These are phyloP conservation scores for Cataglyphis cursor DNA, from an alignment of 2,888 invertebrate genomes.

Conservation along the genomic window DNA sequence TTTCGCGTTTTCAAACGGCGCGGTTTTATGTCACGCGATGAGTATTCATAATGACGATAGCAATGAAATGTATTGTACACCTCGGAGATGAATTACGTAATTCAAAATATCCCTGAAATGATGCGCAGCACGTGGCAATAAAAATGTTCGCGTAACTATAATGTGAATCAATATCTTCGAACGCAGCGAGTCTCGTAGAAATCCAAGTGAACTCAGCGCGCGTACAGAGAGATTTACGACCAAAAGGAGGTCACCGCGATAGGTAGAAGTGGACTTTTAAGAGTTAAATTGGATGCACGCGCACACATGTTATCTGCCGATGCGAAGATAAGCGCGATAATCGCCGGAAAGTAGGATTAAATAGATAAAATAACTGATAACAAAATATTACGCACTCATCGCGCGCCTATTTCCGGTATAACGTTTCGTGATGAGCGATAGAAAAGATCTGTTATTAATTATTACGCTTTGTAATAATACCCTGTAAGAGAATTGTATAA, in stretches of 20 bases:
- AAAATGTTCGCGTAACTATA: not conserved
- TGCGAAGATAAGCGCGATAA: conserved; percentile 10
- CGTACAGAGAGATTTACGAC: conserved; percentile 7
- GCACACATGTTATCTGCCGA: not conserved
- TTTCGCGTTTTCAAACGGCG: not conserved
- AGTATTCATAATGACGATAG: conserved; percentile 9
- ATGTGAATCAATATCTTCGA: conserved; percentile 20
- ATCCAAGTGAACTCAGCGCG: conserved; percentile 8
- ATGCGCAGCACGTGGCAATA: not conserved
- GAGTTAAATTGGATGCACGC: conserved; percentile 35
- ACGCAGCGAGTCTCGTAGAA: not conserved
- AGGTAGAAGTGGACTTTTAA: conserved; percentile 33
- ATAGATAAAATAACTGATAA: not conserved
- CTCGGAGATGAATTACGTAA: conserved; percentile 15
- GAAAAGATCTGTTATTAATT: conserved; percentile 8
- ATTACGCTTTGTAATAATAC: conserved; percentile 2
- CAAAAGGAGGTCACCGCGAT: conserved; percentile 41
- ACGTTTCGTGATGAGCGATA: conserved; percentile 14
- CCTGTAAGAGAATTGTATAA: conserved; percentile 31
- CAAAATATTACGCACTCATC: not conserved
- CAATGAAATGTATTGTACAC: not conserved
- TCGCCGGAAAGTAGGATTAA: conserved; percentile 17
- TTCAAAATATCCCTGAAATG: not conserved
- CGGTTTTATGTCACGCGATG: conserved; percentile 6
- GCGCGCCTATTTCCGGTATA: not conserved